Percentiles rank a stretch among this genome's conserved stretches.
These are phyloP conservation scores for Ypsolopha sequella DNA, from an alignment of 2,888 invertebrate species.

Conservation along the genomic window DNA sequence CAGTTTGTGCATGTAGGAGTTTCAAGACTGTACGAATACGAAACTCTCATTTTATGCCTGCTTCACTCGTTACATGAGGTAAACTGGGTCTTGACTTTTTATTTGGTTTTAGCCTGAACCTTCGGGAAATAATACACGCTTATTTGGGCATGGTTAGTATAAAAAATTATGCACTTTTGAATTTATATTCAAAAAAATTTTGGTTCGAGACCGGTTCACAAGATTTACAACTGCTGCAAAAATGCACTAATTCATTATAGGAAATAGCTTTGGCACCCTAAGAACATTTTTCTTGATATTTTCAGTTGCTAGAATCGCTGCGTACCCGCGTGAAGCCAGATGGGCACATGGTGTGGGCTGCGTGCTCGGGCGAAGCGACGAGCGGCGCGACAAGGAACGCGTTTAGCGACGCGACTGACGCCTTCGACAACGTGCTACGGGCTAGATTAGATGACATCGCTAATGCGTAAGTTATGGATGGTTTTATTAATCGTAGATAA, in stretches of 20 bases:
- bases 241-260: too few relatives aligned
- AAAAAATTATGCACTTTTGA: neutral
- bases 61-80: too few relatives aligned
- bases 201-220: too few relatives aligned
- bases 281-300: neutral
- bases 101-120: too few relatives aligned
- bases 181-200: too few relatives aligned
- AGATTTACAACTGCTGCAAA: too few relatives aligned
- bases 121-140: too few relatives aligned
- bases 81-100: too few relatives aligned
- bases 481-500: too few relatives aligned
- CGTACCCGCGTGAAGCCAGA: conserved; percentile 28
- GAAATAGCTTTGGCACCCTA: neutral
- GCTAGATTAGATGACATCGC: conserved; percentile 40
- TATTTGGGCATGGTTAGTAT: neutral
- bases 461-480: conserved; percentile 27
- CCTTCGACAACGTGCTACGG: conserved; percentile 42
- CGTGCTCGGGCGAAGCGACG: conserved; percentile 27
- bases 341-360: conserved; percentile 44
- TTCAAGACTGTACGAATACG: too few relatives aligned
- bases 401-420: conserved; percentile 27
- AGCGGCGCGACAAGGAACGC: conserved; percentile 17
- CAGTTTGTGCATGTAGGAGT: too few relatives aligned
- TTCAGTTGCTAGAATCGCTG: conserved; percentile 40
- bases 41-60: too few relatives aligned